Conservation (phyloP, 2,113 vertebrate genomes). For the Indri indri region DNA sequence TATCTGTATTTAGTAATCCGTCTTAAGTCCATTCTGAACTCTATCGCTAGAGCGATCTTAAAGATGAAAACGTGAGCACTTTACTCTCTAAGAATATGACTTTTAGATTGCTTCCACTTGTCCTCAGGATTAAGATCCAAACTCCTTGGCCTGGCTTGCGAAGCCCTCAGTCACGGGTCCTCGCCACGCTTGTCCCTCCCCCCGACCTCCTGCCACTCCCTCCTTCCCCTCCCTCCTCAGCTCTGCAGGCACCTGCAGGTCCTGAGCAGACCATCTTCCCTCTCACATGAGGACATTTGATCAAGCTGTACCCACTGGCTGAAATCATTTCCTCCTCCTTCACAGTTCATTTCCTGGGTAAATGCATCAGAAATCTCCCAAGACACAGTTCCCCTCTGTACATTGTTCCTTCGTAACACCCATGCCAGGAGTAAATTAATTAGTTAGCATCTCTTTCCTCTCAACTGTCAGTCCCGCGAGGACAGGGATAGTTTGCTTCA, state of each 20-base stretch:
- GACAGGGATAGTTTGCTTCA: background rate
- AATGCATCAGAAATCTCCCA: background rate
- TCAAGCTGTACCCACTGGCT: background rate
- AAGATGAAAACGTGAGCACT: background rate
- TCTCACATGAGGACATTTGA: background rate
- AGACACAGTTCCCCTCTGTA: background rate
- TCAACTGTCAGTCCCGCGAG: background rate
- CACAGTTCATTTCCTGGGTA: background rate
- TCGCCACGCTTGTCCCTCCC: background rate
- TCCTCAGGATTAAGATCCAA: background rate
- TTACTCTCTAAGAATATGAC: background rate
- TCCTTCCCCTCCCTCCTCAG: background rate
- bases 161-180: background rate
- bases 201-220: background rate
- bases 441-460: conserved; percentile 19
- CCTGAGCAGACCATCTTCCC: too few relatives aligned
- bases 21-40: background rate
- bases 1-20: background rate
- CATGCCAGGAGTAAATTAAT: conserved; percentile 27
- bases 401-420: background rate
- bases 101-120: background rate
- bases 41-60: background rate
- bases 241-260: background rate
- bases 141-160: background rate
- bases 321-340: background rate